Percentiles rank a stretch among this genome's conserved stretches.
phyloP scores from a whole-genome alignment of 2,113 vertebrate genomes.

The Atractosteus spatula region DNA sequence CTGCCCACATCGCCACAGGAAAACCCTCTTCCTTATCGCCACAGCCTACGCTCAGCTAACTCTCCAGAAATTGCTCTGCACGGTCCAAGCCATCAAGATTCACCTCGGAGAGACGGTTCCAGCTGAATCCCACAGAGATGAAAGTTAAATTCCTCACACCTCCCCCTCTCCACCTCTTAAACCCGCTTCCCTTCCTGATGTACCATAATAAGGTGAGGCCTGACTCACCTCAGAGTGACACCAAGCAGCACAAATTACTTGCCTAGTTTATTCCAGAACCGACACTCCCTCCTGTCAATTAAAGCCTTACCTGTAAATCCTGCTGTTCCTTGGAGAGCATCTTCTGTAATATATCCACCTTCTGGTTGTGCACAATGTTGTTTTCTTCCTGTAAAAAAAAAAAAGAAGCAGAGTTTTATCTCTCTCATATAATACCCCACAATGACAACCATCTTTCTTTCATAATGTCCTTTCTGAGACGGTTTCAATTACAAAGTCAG shows the following conservation, averaged over 20 bases:
- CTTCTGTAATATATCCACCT: slow-evolving; percentile 78
- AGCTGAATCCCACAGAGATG: too few species aligned
- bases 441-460: background rate
- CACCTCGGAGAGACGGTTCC: background rate
- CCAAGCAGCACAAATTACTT: too few species aligned
- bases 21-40: slow-evolving; percentile 26
- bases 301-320: slow-evolving; percentile 75
- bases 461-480: background rate
- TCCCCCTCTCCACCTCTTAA: too few species aligned
- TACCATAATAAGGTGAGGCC: too few species aligned
- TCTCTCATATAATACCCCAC: too few species aligned
- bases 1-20: slow-evolving; percentile 25
- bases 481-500: too few species aligned
- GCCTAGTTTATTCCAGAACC: too few species aligned
- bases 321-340: slow-evolving; percentile 83
- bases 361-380: slow-evolving; percentile 79
- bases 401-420: background rate
- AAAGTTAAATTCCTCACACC: too few species aligned
- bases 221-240: too few species aligned
- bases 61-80: background rate
- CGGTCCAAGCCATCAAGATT: background rate
- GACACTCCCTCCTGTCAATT: too few species aligned
- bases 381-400: slow-evolving; percentile 76
- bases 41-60: background rate
- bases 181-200: too few species aligned